Evolutionary conservation across 1,140 invertebrate genomes (phyloP).

Genomic region (Diabrotica virgifera): DNA sequence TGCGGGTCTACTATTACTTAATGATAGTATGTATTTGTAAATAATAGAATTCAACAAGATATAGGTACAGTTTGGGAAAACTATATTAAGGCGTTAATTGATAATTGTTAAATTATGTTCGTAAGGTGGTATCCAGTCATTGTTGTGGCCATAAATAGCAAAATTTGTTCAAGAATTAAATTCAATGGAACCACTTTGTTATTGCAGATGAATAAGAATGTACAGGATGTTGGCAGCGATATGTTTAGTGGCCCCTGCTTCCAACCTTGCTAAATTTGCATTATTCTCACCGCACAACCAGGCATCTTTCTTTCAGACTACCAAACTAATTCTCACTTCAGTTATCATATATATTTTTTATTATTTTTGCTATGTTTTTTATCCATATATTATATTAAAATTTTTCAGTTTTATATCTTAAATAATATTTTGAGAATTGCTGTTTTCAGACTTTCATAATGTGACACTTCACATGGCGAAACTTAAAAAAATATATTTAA

Average conservation of each 20-base stretch:
- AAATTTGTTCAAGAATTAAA: no score
- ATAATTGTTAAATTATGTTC: no score
- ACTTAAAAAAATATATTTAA: conserved; percentile 47
- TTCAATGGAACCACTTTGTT: no score
- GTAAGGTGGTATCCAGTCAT: no score
- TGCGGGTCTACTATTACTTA: no score
- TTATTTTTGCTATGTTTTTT: conserved; percentile 34
- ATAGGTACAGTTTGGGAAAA: no score
- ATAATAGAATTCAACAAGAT: no score
- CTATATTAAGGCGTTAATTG: no score
- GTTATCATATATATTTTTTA: conserved; percentile 39
- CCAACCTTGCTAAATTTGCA: conserved; percentile 13
- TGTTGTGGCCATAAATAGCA: no score
- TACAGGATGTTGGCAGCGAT: no score
- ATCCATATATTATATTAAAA: conserved; percentile 42
- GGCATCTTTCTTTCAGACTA: conserved; percentile 21
- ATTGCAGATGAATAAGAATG: no score
- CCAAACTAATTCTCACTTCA: conserved; percentile 37
- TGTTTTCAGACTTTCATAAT: conserved; percentile 48
- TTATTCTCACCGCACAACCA: conserved; percentile 33
- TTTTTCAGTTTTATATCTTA: conserved; percentile 44
- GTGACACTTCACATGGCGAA: conserved; percentile 44
- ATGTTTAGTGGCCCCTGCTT: background rate
- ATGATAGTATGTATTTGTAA: no score
- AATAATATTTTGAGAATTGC: conserved; percentile 50